These are phyloP conservation scores for Urocynchramus pylzowi DNA, from an alignment of 2,113 vertebrate genomes.

Conservation along the genomic window DNA sequence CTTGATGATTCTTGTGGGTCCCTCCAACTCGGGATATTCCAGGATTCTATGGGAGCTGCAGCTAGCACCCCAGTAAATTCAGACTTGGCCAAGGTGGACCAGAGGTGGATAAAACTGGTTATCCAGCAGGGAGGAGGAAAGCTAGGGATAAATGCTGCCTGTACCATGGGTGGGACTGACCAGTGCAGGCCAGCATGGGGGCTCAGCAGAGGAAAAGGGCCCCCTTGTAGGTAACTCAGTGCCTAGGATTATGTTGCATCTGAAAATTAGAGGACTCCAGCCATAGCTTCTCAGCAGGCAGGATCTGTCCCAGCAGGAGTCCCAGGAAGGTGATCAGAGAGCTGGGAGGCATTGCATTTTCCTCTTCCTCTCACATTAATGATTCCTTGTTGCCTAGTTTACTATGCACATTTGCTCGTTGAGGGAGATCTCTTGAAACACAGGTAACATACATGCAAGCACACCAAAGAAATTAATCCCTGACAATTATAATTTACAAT, in stretches of 20 bases:
- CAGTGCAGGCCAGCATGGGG: background rate
- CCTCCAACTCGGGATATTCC: background rate
- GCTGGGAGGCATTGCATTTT: background rate
- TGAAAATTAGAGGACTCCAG: background rate
- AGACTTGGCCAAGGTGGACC: background rate
- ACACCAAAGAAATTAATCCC: background rate
- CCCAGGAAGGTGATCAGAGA: background rate
- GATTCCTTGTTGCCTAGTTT: background rate
- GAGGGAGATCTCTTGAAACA: background rate
- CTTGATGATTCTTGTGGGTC: background rate
- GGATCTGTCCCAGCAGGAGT: background rate
- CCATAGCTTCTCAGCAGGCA: background rate
- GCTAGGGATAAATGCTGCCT: background rate
- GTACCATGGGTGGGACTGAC: background rate
- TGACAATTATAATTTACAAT: background rate
- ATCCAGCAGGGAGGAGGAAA: accelerated
- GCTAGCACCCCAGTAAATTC: background rate
- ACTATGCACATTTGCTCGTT: background rate
- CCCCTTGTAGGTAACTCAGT: background rate
- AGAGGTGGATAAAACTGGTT: background rate
- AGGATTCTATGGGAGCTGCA: background rate
- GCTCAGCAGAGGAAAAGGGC: background rate
- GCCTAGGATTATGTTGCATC: background rate
- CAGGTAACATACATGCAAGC: background rate
- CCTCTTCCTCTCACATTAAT: background rate